Conservation (phyloP, 1,140 invertebrate species). For the Drosophila ogumai region DNA sequence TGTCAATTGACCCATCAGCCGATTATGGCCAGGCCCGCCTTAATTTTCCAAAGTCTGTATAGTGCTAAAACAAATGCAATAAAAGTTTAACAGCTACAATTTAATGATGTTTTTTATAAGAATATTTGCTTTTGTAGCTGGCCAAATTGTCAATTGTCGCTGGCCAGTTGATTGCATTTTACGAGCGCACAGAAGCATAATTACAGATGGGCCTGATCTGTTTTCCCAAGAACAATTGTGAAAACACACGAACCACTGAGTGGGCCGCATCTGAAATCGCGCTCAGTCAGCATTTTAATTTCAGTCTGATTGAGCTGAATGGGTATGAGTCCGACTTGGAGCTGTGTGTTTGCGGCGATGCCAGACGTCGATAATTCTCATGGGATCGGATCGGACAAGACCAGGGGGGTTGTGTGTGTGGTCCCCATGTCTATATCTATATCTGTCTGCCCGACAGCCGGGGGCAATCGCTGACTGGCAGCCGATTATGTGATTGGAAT, state of each 20-base stretch:
- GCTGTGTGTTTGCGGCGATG: constrained; percentile 55
- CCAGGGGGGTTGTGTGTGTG: constrained; percentile 44
- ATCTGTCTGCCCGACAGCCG: constrained; percentile 44
- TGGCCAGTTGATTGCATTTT: constrained; percentile 60
- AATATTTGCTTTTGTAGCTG: constrained; percentile 2
- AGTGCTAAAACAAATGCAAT: constrained; percentile 37
- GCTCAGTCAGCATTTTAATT: constrained; percentile 57
- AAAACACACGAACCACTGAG: constrained; percentile 44
- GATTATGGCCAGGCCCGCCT: constrained; percentile 41
- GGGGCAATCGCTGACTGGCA: constrained; percentile 56
- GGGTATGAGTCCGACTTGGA: constrained; percentile 36
- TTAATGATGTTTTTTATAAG: constrained; percentile 26
- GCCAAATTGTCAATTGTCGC: constrained; percentile 45
- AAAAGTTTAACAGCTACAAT: constrained; percentile 37
- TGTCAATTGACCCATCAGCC: constrained; percentile 58
- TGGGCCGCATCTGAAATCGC: constrained; percentile 40
- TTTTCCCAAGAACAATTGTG: constrained; percentile 55
- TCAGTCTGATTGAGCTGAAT: constrained; percentile 65
- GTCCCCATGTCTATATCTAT: constrained; percentile 43
- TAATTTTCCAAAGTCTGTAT: constrained; percentile 35
- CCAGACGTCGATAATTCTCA: constrained; percentile 68
- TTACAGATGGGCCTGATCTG: constrained; percentile 43
- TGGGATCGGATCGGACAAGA: constrained; percentile 20
- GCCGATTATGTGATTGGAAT: constrained; percentile 80
- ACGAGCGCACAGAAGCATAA: constrained; percentile 43